These are phyloP conservation scores for Diachasma alloeum DNA, from an alignment of 1,140 invertebrate genomes.

Conservation along the genomic window DNA sequence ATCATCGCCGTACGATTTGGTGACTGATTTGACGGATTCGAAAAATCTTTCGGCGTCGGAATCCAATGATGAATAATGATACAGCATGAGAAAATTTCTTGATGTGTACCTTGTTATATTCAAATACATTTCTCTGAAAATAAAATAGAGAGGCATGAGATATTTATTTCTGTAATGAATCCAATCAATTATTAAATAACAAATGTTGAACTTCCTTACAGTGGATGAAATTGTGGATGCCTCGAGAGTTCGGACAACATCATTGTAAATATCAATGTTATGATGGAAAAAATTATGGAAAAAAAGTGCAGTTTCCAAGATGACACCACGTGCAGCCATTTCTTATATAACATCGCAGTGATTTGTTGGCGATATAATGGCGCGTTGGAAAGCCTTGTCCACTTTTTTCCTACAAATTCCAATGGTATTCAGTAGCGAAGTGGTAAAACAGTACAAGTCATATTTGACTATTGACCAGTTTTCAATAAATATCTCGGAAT, in stretches of 20 bases:
- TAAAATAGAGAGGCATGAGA: neutral
- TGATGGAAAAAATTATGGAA: conserved; percentile 27
- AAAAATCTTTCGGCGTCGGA: neutral
- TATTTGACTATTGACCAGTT: no score
- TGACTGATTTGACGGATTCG: neutral
- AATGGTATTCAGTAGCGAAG: no score
- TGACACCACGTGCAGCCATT: conserved; percentile 33
- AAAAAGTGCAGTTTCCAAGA: conserved; percentile 36
- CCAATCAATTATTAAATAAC: neutral
- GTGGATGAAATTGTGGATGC: conserved; percentile 11
- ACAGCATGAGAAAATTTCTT: conserved; percentile 27
- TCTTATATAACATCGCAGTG: conserved; percentile 36
- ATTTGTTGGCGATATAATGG: conserved; percentile 34
- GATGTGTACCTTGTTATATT: conserved; percentile 30
- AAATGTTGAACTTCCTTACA: conserved; percentile 14
- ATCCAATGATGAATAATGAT: conserved; percentile 22
- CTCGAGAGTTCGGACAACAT: conserved; percentile 16
- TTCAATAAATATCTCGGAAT: no score
- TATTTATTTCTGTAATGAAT: no score
- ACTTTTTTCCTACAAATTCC: conserved; percentile 27
- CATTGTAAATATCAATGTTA: conserved; percentile 25
- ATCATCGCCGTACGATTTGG: conserved; percentile 16
- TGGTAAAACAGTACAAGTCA: no score
- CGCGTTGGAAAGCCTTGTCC: conserved; percentile 20
- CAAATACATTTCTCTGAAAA: conserved; percentile 32